Conservation (phyloP, 2,888 invertebrate genomes). For the Callyntrura sp. region DNA sequence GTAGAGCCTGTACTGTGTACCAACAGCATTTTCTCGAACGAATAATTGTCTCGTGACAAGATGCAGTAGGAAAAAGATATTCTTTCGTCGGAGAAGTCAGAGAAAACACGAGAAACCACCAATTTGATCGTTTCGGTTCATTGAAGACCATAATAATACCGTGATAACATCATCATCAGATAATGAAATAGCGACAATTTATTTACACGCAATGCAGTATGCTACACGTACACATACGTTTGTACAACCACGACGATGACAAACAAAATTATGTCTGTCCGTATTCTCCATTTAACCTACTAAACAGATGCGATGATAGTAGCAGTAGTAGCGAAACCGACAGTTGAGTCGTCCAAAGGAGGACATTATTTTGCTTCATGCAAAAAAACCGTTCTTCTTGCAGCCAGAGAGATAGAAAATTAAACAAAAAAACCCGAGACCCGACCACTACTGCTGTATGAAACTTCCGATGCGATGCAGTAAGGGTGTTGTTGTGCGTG, state of each 20-base stretch:
- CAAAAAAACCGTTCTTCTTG: too few species aligned
- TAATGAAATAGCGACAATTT: slow-evolving; percentile 24
- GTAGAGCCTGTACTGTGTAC: not conserved
- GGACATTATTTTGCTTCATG: too few species aligned
- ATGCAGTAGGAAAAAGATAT: not conserved
- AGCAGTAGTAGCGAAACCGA: too few species aligned
- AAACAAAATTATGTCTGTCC: too few species aligned
- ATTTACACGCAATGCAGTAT: slow-evolving; percentile 17
- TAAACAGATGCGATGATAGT: too few species aligned
- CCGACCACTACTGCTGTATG: too few species aligned
- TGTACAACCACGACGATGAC: not conserved
- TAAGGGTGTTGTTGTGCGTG: too few species aligned
- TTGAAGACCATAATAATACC: not conserved
- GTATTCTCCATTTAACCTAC: too few species aligned
- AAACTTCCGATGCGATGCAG: too few species aligned
- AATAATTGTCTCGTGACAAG: slow-evolving; percentile 30
- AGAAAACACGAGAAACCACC: not conserved
- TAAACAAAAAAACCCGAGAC: too few species aligned
- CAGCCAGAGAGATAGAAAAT: too few species aligned
- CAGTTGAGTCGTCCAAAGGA: too few species aligned
- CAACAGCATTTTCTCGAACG: not conserved
- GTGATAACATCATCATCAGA: slow-evolving; percentile 29
- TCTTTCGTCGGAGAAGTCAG: not conserved
- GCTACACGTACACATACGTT: not conserved
- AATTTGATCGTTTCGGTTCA: slow-evolving; percentile 29